A percentile compares a stretch with the other conserved stretches of the same genome.
Conservation (phyloP, 2,113 vertebrate species). For the Aegypius monachus region DNA sequence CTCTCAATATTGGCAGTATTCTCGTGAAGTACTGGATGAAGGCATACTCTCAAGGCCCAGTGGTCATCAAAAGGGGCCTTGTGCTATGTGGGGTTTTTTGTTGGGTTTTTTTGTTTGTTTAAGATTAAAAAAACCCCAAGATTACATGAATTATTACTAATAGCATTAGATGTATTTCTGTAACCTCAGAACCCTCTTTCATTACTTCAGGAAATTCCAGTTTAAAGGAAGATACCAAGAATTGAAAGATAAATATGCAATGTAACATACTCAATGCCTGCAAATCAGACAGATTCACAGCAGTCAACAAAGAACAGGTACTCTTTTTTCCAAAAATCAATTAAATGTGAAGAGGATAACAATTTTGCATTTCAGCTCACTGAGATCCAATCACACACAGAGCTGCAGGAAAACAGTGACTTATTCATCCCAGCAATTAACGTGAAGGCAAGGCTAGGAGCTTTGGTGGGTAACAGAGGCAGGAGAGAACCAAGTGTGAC, state of each 20-base stretch:
- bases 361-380: neutral
- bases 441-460: neutral
- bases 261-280: rapidly evolving
- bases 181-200: neutral
- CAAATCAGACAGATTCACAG: neutral
- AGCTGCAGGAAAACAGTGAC: constrained; percentile 35
- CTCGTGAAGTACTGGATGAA: neutral
- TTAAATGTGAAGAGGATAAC: neutral
- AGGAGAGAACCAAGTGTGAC: neutral
- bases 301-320: neutral
- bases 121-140: neutral
- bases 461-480: neutral
- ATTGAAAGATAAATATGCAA: neutral
- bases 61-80: neutral
- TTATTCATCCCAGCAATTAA: neutral
- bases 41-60: neutral
- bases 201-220: neutral
- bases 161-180: neutral
- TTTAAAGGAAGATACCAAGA: neutral
- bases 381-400: neutral
- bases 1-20: neutral
- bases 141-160: neutral
- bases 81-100: rapidly evolving
- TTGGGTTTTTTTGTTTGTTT: neutral
- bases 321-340: rapidly evolving